Percentiles rank a stretch among this genome's conserved stretches.
Evolutionary conservation across 2,888 invertebrate genomes (phyloP).

Genomic region (Exephanes ischioxanthus): DNA sequence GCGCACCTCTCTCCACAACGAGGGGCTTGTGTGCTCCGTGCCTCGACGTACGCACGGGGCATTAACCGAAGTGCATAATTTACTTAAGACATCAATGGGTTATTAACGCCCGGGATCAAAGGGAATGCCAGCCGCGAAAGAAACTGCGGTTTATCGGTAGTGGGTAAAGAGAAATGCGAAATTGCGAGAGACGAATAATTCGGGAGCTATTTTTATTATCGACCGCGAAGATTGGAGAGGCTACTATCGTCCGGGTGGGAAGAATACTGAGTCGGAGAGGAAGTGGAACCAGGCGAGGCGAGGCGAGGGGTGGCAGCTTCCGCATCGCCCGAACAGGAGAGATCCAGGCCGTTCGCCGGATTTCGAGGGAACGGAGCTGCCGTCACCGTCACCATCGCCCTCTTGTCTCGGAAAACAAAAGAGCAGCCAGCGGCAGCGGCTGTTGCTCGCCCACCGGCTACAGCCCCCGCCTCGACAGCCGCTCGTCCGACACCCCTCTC

Average conservation of each 20-base stretch:
- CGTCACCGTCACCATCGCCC: constrained; percentile 66
- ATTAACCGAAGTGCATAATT: constrained; percentile 39
- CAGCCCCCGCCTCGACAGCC: constrained; percentile 40
- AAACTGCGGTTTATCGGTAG: constrained; percentile 2
- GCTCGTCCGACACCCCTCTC: constrained; percentile 53
- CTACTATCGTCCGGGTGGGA: constrained; percentile 7
- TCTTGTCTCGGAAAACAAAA: constrained; percentile 81
- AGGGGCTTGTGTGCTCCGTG: background rate
- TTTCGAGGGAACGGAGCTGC: constrained; percentile 75
- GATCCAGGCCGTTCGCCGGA: constrained; percentile 69
- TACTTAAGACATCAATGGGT: constrained; percentile 23
- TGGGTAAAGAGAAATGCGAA: background rate
- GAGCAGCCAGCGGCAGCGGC: constrained; percentile 75
- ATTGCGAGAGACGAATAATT: constrained; percentile 32
- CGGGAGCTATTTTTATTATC: constrained; percentile 50
- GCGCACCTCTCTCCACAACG: background rate
- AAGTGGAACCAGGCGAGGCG: constrained; percentile 41
- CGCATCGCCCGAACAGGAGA: constrained; percentile 63
- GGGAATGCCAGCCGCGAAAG: background rate
- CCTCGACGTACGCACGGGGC: background rate
- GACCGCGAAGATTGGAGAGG: constrained; percentile 37
- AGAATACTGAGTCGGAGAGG: constrained; percentile 30
- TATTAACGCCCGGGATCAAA: constrained; percentile 15
- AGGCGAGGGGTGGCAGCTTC: constrained; percentile 48
- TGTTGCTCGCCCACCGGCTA: constrained; percentile 76